Percentiles rank a stretch among this genome's conserved stretches.
Conservation (phyloP, 30 jellyfish, hydroid and myxozoan genomes). For the Pseudorhiza aurosa region DNA sequence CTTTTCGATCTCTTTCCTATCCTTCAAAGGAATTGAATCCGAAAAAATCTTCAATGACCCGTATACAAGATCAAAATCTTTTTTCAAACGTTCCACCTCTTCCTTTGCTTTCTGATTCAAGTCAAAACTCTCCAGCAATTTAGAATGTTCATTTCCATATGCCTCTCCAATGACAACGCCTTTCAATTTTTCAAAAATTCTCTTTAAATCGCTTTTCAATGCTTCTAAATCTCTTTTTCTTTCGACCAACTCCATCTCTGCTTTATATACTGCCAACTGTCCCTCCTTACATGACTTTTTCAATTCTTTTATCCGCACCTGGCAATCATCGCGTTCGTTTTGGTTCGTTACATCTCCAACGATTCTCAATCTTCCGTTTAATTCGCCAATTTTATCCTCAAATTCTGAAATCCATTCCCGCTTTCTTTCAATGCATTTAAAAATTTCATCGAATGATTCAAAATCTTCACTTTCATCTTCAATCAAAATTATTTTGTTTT, state of each 20-base stretch:
- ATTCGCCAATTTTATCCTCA: slow-evolving; percentile 6
- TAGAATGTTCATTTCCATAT: background rate
- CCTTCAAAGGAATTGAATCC: background rate
- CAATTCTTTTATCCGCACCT: background rate
- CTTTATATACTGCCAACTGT: background rate
- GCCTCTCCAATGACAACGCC: background rate
- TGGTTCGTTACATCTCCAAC: slow-evolving; percentile 5
- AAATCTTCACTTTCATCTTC: background rate
- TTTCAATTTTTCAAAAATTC: background rate
- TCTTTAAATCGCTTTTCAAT: background rate
- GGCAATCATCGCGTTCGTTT: background rate
- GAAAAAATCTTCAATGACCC: background rate
- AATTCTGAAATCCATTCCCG: background rate
- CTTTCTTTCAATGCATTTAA: background rate
- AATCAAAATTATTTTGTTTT: background rate
- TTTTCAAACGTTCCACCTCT: background rate
- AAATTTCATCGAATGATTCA: background rate
- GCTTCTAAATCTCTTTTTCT: background rate
- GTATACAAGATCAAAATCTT: background rate
- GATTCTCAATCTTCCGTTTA: slow-evolving; percentile 1
- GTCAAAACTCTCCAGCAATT: background rate
- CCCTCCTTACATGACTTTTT: background rate
- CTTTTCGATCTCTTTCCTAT: background rate
- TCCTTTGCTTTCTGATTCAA: background rate
- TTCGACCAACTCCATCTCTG: background rate